phyloP scores from a whole-genome alignment of 2,888 invertebrate species.

The Drosophila meridionalis region DNA sequence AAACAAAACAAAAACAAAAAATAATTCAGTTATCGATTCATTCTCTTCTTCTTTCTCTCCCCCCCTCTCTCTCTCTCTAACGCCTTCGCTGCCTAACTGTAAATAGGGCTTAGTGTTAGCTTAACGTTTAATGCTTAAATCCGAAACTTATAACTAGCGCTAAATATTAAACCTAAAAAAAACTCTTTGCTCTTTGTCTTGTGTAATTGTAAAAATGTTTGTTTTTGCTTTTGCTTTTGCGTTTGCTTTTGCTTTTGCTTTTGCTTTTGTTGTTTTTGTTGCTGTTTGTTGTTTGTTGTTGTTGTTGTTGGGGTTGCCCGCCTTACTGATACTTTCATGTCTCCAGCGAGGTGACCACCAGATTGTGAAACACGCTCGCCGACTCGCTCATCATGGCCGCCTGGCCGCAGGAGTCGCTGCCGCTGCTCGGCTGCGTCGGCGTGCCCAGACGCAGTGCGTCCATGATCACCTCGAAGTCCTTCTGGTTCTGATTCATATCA shows the following conservation, averaged over 20 bases:
- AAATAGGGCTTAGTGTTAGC: not conserved
- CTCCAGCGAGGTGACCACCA: conserved; percentile 85
- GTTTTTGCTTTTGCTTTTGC: conserved; percentile 14
- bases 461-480: conserved; percentile 85
- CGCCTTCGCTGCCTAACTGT: not conserved
- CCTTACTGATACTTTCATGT: conserved; percentile 85
- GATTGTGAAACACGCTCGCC: conserved; percentile 84
- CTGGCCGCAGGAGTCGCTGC: conserved; percentile 87
- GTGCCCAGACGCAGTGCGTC: conserved; percentile 85
- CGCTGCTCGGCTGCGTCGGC: conserved; percentile 80
- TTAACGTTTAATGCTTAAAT: conserved; percentile 13
- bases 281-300: conserved; percentile 2
- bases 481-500: conserved; percentile 85
- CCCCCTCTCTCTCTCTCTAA: not conserved
- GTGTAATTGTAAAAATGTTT: conserved; percentile 53
- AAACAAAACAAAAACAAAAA: not conserved
- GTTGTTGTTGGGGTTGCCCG: conserved; percentile 4
- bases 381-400: conserved; percentile 88
- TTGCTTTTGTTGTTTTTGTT: not conserved
- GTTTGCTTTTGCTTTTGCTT: not conserved
- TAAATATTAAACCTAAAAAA: conserved; percentile 39
- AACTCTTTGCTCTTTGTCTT: conserved; percentile 58
- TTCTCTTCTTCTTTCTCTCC: not conserved
- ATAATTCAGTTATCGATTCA: not conserved
- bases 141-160: conserved; percentile 31